phyloP scores from a whole-genome alignment of 1,140 invertebrate genomes.

The Cydia pomonella region DNA sequence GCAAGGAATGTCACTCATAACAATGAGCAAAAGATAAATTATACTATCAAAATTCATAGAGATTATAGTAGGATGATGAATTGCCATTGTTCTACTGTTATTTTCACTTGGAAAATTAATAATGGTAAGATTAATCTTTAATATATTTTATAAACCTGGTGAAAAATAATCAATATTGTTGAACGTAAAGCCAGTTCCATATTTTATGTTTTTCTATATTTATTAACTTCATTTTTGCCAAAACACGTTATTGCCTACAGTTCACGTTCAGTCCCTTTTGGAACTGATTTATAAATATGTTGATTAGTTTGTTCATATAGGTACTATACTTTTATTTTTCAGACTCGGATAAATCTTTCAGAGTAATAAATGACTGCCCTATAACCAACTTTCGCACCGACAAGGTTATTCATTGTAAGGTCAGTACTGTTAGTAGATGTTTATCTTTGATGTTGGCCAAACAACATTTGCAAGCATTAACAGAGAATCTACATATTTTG shows the following conservation, averaged over 20 bases:
- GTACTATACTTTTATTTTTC: not conserved
- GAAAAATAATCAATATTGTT: too few species aligned
- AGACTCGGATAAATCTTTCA: not conserved
- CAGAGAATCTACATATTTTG: too few species aligned
- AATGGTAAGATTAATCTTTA: constrained; percentile 49
- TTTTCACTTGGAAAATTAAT: constrained; percentile 53
- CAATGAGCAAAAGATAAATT: constrained; percentile 39
- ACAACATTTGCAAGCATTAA: too few species aligned
- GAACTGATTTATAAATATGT: too few species aligned
- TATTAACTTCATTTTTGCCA: too few species aligned
- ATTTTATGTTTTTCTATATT: too few species aligned
- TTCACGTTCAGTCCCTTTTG: too few species aligned
- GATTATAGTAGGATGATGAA: not conserved
- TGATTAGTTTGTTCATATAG: too few species aligned
- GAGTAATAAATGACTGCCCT: not conserved
- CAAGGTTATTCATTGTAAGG: not conserved
- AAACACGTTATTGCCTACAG: too few species aligned
- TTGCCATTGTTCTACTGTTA: constrained; percentile 34
- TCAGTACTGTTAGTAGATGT: not conserved
- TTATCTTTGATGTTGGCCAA: not conserved
- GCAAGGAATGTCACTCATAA: not conserved
- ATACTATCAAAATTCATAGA: constrained; percentile 40
- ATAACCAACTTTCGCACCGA: not conserved
- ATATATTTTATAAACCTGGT: not conserved
- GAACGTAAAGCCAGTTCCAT: too few species aligned